Conservation (phyloP, 2,113 vertebrate species). For the Cyprinodon brontotheroides region DNA sequence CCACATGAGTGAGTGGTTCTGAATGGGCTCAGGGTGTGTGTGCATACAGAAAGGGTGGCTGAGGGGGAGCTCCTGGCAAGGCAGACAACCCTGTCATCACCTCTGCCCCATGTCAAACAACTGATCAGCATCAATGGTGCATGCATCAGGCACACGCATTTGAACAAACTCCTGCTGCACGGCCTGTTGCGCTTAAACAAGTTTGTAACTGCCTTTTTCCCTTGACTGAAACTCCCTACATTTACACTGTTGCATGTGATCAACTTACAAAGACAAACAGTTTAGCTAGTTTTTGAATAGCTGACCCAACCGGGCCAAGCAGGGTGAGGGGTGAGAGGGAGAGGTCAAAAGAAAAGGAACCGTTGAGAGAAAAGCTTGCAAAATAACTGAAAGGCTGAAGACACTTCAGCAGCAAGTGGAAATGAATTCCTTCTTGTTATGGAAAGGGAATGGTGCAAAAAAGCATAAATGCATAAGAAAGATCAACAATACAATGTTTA, state of each 20-base stretch:
- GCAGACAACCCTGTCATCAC: slow-evolving; percentile 76
- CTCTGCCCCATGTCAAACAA: slow-evolving; percentile 71
- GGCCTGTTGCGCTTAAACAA: slow-evolving; percentile 20
- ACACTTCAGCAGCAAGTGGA: slow-evolving; percentile 28
- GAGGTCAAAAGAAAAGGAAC: slow-evolving; percentile 42
- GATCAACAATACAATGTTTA: slow-evolving; percentile 28
- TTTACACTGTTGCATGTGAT: neutral
- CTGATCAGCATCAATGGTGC: slow-evolving; percentile 32
- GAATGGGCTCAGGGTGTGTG: slow-evolving; percentile 67
- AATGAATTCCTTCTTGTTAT: slow-evolving; percentile 9
- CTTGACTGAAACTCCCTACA: neutral
- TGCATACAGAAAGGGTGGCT: slow-evolving; percentile 63
- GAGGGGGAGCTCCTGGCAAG: slow-evolving; percentile 59
- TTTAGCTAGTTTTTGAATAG: slow-evolving; percentile 18
- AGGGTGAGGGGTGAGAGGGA: slow-evolving; percentile 55
- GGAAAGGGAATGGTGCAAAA: neutral
- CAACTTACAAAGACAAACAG: neutral
- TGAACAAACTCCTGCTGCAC: slow-evolving; percentile 16
- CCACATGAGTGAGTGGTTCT: slow-evolving; percentile 81
- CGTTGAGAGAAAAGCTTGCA: slow-evolving; percentile 25
- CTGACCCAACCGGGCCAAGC: slow-evolving; percentile 43
- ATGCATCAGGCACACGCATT: slow-evolving; percentile 36
- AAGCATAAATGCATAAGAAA: slow-evolving; percentile 22
- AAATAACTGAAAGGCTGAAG: slow-evolving; percentile 16
- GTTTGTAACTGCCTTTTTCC: slow-evolving; percentile 30